Base-by-base conservation (phyloP, 1,140 invertebrate genomes). In the Gonatopus flavifemur region DNA sequence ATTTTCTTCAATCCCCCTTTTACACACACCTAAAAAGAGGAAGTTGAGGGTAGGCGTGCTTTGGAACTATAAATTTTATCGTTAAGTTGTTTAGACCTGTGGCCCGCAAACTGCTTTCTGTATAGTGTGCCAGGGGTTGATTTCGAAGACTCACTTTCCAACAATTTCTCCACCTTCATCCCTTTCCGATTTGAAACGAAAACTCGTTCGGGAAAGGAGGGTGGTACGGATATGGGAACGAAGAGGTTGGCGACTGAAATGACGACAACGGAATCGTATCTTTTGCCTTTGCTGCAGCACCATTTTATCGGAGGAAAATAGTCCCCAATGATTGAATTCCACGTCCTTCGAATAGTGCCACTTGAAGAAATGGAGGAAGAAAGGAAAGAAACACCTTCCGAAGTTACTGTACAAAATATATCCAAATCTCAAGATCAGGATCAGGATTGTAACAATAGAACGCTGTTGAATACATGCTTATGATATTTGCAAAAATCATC, bases 61-160 rank as follows among this genome's bases (percentile, higher is more conserved):
- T 55, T 64, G 55, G 62, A 74, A 70, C 75, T 74, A 77, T 77
- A 77, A 77, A 77, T 77, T 77, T 76, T 72, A 67, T 75, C 74
- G 72, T 76, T 76, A 76, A 76, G 73, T 77, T 77, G 73, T 76
- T 77, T 76, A 76, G 74, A 67, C 67, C 49, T 60, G 58, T 58
- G 63, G 64, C 53, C 67, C 45, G 57, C 49, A 58, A 61, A 60
- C 57, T 43, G 35, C 33, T 58, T 22, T 22, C 25, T 22, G 37
- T 37, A 30, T 37, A 59, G 46, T 56, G 56, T 39, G 53, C 50
- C 38, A 56, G 57, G 59, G 66, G 59, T 70, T 66, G 65, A 71
- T 72, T 66, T 64, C 55, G 50, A 55, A 66, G 57, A 68, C 62
- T 69, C 57, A 52, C 55, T 65, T 66, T 57, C 49, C 46, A 49